phyloP scores from a whole-genome alignment of 2,113 vertebrate species.

The Falcunculus frontatus region DNA sequence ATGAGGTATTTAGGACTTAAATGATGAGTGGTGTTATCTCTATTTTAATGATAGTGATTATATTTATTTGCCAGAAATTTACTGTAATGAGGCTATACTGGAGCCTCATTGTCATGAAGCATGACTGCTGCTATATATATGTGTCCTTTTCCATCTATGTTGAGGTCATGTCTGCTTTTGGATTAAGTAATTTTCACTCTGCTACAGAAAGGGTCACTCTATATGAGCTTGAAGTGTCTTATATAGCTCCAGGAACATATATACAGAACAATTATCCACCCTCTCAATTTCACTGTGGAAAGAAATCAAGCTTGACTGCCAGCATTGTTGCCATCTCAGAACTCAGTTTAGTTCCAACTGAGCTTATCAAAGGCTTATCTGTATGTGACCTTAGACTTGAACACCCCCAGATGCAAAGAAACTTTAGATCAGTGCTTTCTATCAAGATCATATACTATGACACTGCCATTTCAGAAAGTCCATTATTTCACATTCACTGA shows the following conservation, averaged over 20 bases:
- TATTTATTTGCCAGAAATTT: not conserved
- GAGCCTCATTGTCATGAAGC: not conserved
- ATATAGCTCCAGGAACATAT: not conserved
- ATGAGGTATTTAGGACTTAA: not conserved
- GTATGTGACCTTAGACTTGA: not conserved
- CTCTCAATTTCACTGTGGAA: not conserved
- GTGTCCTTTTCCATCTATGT: not conserved
- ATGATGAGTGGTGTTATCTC: not conserved
- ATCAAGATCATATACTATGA: not conserved
- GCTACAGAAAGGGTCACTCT: not conserved
- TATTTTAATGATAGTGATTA: not conserved
- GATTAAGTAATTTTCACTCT: not conserved
- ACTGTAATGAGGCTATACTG: not conserved
- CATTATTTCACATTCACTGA: not conserved
- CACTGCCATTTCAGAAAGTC: not conserved
- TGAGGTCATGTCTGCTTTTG: not conserved
- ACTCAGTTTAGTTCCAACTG: not conserved
- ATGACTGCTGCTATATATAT: not conserved
- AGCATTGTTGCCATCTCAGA: not conserved
- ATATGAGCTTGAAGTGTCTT: not conserved
- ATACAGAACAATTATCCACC: not conserved
- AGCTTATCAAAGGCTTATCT: not conserved
- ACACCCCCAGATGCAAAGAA: not conserved
- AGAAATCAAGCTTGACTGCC: not conserved
- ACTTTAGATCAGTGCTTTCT: not conserved